Base-by-base conservation (phyloP, 2,797 vertebrate species). In the Acanthopagrus latus region DNA sequence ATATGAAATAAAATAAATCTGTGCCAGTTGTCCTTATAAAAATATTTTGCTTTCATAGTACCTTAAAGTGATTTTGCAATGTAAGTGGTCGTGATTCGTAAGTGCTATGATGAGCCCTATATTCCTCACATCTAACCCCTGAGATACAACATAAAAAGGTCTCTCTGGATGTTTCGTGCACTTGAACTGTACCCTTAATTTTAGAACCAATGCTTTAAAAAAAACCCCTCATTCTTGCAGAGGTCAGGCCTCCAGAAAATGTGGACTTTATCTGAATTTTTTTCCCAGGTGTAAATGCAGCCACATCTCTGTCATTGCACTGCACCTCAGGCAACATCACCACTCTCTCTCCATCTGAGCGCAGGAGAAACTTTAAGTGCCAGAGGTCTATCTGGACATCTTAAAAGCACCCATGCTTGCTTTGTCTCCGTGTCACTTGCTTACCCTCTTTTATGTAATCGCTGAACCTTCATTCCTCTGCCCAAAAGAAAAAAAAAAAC, bases 281-380 rank as follows among this genome's bases (percentile, higher is more conserved):
- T 73, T 82, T 74, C 52, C 47, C 65, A 76, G 69, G 80, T 90
- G 86, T 88, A 87, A 88, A 88, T 86, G 65, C 67, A 83, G 70
- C 64, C 84, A 80, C 87, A 86, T 86, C 65, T 79, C 80, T 84
- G 71, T 82, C 83, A 81, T 57, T 73, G 71, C 74, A 76, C 74
- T 78, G 68, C 44, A 87, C 78, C 74, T 77, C 63, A 71, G 81
- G 70, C 84, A 83, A 62, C 76, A 78, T 74, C 68, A 64, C 66
- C 71, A 41, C 75, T 86, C 64, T 80, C 73, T 46, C 57, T 80
- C 70, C 73, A 21, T 78, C 64, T 76, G 81, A 88, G 71, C 69
- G 80, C 80, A 73, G 67, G 6, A 23, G 25, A 79, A 80, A 76
- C 57, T 65, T 80, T 57, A 77, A 86, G 83, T 87, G 88, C 79